Base-by-base conservation (phyloP, 2,888 invertebrate genomes). In the Conus canariensis region DNA sequence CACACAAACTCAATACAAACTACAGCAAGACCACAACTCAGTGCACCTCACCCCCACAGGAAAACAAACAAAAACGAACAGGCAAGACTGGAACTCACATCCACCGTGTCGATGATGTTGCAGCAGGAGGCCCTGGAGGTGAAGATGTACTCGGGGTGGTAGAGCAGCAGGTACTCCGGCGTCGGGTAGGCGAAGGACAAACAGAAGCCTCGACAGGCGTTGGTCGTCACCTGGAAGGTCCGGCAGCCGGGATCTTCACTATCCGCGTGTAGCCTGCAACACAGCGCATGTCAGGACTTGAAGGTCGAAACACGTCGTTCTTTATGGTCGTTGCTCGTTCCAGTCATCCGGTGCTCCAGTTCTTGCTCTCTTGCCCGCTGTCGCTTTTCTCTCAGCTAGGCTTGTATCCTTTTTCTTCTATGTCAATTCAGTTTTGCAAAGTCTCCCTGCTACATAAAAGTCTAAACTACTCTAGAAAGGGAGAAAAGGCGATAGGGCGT, bases 101-200 rank as follows among this genome's bases (percentile, higher is more conserved):
- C 98, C 96, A 98, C 98, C 0, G 98, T 98, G 94, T 98, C 98
- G 97, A 98, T 98, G 94, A 98, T 98, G 96, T 98, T 98, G 96
- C 98, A 98, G 96, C 98, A 98, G 95, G 98, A 98, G 16, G 98
- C 98, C 70, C 98, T 97, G 0, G 98, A 98, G 3, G 98, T 98
- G 90, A 98, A 97, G 0, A 97, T 97, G 94, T 98, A 97, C 59
- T 97, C 96, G 9, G 97, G 96, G 92, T 97, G 97, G 67, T 93
- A 92, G 58, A 89, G 82, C n/a, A 93, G 90, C 0, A 97, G 96
- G 92, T 97, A 97, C 88, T 97, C 96, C 0, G 97, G 96, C 0
- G 98, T 98, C 0, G 98, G 98, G 85, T 98, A 97, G 3, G 98
- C 98, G 97, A 98, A 98, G 5, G 98, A 98, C 95, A 98, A 98